Percentiles rank a stretch among this genome's conserved stretches.
Conservation (phyloP, 2,888 invertebrate species). For the Lasioglossum morio region DNA sequence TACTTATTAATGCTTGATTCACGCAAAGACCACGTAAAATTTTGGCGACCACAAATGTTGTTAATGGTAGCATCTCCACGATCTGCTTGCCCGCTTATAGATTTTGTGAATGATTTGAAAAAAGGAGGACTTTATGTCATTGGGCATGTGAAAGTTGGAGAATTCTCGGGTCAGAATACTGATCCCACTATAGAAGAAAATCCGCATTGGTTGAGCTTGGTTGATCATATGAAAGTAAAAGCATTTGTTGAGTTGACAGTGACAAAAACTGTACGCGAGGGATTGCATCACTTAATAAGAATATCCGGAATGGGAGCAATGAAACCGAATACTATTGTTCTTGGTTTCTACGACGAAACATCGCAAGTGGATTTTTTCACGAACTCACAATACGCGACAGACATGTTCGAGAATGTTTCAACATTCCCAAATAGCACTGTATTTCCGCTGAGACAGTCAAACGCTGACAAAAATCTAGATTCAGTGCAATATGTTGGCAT, state of each 20-base stretch:
- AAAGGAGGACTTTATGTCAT: conserved; percentile 96
- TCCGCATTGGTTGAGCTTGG: conserved; percentile 95
- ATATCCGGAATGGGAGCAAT: conserved; percentile 98
- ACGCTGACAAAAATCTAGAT: conserved; percentile 84
- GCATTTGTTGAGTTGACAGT: conserved; percentile 98
- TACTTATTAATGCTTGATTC: conserved; percentile 97
- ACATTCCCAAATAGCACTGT: conserved; percentile 83
- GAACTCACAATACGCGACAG: conserved; percentile 83
- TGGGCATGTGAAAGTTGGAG: conserved; percentile 92
- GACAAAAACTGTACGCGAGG: conserved; percentile 93
- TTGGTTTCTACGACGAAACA: conserved; percentile 96
- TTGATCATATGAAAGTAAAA: conserved; percentile 97
- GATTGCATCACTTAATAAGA: conserved; percentile 95
- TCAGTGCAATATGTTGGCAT: conserved; percentile 92
- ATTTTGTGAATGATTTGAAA: conserved; percentile 99
- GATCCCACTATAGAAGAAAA: conserved; percentile 92
- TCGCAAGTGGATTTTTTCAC: conserved; percentile 92
- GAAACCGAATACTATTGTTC: conserved; percentile 98
- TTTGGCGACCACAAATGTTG: conserved; percentile 99
- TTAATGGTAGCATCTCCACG: conserved; percentile 96
- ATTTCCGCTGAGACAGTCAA: conserved; percentile 86
- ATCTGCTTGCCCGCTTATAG: conserved; percentile 95
- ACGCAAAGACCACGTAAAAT: conserved; percentile 99
- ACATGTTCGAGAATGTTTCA: conserved; percentile 85
- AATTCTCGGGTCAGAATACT: conserved; percentile 85